Base-by-base conservation (phyloP, 2,797 vertebrate species). In the Euphonia xanthogaster region DNA sequence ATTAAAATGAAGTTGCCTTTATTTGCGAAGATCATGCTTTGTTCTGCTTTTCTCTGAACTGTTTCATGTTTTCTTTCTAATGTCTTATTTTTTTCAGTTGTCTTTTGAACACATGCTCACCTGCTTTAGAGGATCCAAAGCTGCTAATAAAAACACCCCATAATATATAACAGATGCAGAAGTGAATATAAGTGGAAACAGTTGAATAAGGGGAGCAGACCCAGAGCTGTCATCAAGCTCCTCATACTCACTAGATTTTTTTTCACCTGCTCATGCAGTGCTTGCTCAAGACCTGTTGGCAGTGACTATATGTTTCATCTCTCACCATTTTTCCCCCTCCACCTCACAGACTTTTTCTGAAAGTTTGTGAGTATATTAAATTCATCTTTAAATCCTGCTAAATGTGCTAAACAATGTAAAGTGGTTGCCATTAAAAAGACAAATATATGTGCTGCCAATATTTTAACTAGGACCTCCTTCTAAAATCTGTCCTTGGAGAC, bases 171-270 rank as follows among this genome's bases (percentile, higher is more conserved):
- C 97, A 97, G 93, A 94, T 97, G 97, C 90, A 88, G 87, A 93
- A 95, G 51, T 93, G 95, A 96, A 78, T 91, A 80, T 97, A 97
- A 98, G 85, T 89, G 95, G 92, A 98, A 98, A 94, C 96, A 97
- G 94, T 96, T 94, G 77, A 93, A 76, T 66, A 71, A 83, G 87
- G 65, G 86, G 87, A 97, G 90, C 93, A 86, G 88, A 95, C 92
- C 94, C 63, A 85, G 77, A 90, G 72, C 93, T 97, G 96, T 98
- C 97, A 96, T 96, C 97, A 94, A n/a, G 62, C 66, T 93, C 93
- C 93, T 98, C 96, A 95, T 24, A 27, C 68, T 92, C 98, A 97
- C 97, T 92, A 80, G 94, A 94, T 96, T 96, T 97, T 95, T 97
- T 96, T 95, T 92, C 94, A 95, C 93, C 94, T 96, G 72, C 62